These are phyloP conservation scores for Actinopyga echinites DNA, from an alignment of 53 echinoderm and acorn worm genomes.

Conservation along the genomic window DNA sequence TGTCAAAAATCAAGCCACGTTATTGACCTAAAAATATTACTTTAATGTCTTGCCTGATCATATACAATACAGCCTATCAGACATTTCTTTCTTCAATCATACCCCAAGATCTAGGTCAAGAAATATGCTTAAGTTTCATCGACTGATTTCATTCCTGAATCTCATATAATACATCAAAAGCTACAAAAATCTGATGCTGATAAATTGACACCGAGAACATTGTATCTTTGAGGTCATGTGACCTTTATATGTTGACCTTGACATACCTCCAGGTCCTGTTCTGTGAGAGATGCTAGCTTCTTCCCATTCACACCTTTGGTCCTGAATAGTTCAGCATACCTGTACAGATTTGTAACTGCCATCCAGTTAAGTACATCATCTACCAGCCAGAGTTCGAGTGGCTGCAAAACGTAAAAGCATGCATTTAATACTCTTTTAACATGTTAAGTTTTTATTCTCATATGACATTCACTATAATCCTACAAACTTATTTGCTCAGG, in stretches of 20 bases:
- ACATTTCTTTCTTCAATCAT: neutral
- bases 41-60: no score
- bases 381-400: constrained; percentile 67
- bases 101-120: neutral
- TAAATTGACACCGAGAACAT: no score
- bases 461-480: no score
- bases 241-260: no score
- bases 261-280: constrained; percentile 30
- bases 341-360: constrained; percentile 92
- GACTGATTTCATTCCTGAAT: no score
- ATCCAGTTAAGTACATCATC: constrained; percentile 95
- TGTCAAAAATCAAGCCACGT: neutral
- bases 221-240: no score
- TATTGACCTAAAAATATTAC: no score
- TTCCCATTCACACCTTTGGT: constrained; percentile 70
- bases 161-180: no score
- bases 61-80: neutral
- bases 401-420: constrained; percentile 47
- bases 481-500: no score
- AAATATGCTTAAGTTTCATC: neutral
- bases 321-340: constrained; percentile 92
- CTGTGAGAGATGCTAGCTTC: constrained; percentile 48
- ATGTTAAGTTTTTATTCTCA: no score
- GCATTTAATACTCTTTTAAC: no score
- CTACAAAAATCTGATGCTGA: no score